Base-by-base conservation (phyloP, 2,113 vertebrate genomes). In the Odontesthes bonariensis region DNA sequence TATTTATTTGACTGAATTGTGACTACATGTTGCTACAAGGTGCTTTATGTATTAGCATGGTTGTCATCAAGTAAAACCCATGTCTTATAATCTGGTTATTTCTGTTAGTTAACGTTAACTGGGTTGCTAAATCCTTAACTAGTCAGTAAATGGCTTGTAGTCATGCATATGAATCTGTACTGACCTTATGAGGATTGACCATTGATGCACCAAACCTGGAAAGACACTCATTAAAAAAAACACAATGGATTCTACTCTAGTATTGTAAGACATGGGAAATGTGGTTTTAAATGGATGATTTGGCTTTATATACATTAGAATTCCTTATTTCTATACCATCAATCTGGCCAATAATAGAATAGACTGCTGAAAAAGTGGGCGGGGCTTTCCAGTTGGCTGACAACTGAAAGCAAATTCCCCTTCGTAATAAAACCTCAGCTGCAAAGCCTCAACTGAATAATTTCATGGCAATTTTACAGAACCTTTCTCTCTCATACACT, bases 391-490 rank as follows among this genome's bases (percentile, higher is more conserved):
- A 72, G 10, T 44, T 38, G 35, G 35, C 35, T 38, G 19, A n/a
- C 33, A 20, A 42, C 40, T n/a, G 9, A 19, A 49, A 38, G 7
- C n/a, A 33, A 64, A 64, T n/a, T n/a, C 10, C 10, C 11, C 19
- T 9, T 47, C 31, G 13, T 51, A 51, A 16, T 52, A 16, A 65
- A 35, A 8, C 10, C 27, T 47, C 53, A 65, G 72, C 72, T 72
- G 61, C 64, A 57, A 5, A 58, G 7, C 6, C 65, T 74, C 7
- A 8, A 19, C 33, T 53, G 31, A 49, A 76, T 66, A 52, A 67
- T 81, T 79, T 63, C 61, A 55, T 19, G n/a, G 11, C 9, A 33
- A 69, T 47, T 55, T 46, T 23, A 51, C 33, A 38, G 7, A 10
- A 5, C 59, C 38, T 69, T 5, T 38, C 27, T 35, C 27, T 35